phyloP scores from a whole-genome alignment of 2,888 invertebrate species.

The Lottia gigantea region DNA sequence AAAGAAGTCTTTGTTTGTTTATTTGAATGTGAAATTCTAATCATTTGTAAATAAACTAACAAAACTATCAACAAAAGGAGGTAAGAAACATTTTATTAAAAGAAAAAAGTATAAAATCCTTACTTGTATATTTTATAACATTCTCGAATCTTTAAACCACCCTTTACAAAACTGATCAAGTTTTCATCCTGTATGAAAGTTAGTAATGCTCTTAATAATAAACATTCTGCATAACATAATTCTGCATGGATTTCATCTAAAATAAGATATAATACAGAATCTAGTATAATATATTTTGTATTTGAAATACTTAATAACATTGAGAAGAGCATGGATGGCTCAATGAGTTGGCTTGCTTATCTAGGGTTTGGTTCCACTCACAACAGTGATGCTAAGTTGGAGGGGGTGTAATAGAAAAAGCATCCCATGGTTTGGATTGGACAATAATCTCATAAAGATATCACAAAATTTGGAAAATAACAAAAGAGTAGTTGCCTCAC shows the following conservation, averaged over 20 bases:
- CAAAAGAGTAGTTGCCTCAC: too few species aligned
- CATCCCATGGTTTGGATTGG: too few species aligned
- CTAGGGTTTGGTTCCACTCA: too few species aligned
- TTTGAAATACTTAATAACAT: too few species aligned
- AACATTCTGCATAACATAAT: constrained; percentile 91
- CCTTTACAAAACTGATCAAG: constrained; percentile 89
- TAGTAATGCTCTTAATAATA: constrained; percentile 87
- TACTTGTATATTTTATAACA: constrained; percentile 94
- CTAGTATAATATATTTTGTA: too few species aligned
- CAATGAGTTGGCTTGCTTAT: too few species aligned
- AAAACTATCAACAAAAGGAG: background rate
- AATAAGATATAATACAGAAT: constrained; percentile 24
- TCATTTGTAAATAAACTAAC: background rate
- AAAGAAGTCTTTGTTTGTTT: too few species aligned
- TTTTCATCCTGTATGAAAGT: constrained; percentile 96
- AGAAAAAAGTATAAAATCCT: constrained; percentile 52
- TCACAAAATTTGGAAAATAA: too few species aligned
- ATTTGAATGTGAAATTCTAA: constrained; percentile 1
- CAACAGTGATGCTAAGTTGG: too few species aligned
- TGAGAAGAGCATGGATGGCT: too few species aligned
- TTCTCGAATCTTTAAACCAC: constrained; percentile 89
- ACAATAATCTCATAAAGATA: too few species aligned
- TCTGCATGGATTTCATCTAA: constrained; percentile 90
- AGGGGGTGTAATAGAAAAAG: too few species aligned
- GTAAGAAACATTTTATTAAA: background rate